phyloP scores from a whole-genome alignment of 2,797 vertebrate genomes.

The Danio kyathit region DNA sequence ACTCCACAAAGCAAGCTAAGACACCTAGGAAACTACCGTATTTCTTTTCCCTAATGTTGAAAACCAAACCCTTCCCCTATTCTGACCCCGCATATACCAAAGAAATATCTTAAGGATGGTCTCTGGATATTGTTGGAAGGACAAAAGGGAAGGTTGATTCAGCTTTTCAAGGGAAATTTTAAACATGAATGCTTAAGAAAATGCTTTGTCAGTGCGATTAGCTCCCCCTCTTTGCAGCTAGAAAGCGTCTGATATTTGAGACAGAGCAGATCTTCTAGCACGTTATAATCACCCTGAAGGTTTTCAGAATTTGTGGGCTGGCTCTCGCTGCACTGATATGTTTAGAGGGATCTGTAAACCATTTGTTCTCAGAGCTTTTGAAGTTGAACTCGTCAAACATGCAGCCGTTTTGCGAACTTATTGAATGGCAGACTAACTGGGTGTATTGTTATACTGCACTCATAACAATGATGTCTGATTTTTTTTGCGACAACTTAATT shows the following conservation, averaged over 20 bases:
- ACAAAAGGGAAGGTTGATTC: conserved; percentile 13
- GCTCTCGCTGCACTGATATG: conserved; percentile 11
- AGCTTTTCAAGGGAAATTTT: conserved; percentile 44
- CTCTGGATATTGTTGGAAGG: conserved; percentile 16
- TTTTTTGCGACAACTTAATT: too few species aligned
- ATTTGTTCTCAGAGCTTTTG: conserved; percentile 11
- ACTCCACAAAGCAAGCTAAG: conserved; percentile 22
- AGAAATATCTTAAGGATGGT: conserved; percentile 13
- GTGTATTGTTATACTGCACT: background rate
- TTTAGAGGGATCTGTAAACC: conserved; percentile 22
- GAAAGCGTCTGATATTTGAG: conserved; percentile 60
- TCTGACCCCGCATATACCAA: conserved; percentile 30
- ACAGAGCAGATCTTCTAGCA: conserved; percentile 32
- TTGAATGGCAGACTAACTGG: background rate
- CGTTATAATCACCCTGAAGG: conserved; percentile 24
- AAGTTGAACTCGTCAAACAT: background rate
- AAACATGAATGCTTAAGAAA: conserved; percentile 28
- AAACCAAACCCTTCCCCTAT: conserved; percentile 12
- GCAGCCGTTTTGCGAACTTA: background rate
- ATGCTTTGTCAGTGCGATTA: conserved; percentile 43
- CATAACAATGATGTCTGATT: too few species aligned
- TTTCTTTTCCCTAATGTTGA: conserved; percentile 23
- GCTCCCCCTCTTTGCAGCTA: conserved; percentile 4
- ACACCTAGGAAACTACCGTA: background rate
- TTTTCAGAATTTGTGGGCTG: conserved; percentile 32